Percentiles rank a stretch among this genome's conserved stretches.
Evolutionary conservation across 1,140 invertebrate species (phyloP).

Genomic region (Charaxes varanes): DNA sequence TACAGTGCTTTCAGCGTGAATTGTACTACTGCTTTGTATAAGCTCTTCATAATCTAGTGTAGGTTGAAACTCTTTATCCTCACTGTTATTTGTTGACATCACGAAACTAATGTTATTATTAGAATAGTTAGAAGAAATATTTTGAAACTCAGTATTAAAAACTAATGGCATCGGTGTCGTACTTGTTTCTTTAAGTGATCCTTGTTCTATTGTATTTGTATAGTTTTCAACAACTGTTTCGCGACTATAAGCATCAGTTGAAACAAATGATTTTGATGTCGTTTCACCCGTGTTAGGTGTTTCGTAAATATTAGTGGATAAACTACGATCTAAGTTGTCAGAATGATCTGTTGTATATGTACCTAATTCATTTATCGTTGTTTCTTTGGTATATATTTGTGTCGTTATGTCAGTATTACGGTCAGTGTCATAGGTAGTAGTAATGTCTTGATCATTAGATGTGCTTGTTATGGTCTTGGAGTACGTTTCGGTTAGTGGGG

Average conservation of each 20-base stretch:
- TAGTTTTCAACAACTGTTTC: no score
- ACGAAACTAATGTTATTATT: neutral
- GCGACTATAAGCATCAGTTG: neutral
- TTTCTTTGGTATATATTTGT: neutral
- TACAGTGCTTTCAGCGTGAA: conserved; percentile 46
- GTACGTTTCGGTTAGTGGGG: conserved; percentile 65
- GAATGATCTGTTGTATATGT: neutral
- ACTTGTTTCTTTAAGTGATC: no score
- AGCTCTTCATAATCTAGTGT: conserved; percentile 39
- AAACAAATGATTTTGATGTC: neutral
- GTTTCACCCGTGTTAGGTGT: no score
- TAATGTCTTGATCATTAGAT: conserved; percentile 22
- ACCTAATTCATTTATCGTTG: neutral
- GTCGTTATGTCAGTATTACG: neutral
- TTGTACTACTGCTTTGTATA: conserved; percentile 46
- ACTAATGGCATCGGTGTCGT: no score
- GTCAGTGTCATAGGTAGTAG: conserved; percentile 1
- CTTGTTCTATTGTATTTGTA: neutral
- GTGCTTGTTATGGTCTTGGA: conserved; percentile 35
- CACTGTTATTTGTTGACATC: neutral
- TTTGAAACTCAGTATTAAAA: no score
- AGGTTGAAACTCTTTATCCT: conserved; percentile 18
- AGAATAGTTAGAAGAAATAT: neutral
- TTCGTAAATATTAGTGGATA: no score
- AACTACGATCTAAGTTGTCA: no score